These are phyloP conservation scores for Patella caerulea DNA, from an alignment of 2,888 invertebrate genomes.

Conservation along the genomic window DNA sequence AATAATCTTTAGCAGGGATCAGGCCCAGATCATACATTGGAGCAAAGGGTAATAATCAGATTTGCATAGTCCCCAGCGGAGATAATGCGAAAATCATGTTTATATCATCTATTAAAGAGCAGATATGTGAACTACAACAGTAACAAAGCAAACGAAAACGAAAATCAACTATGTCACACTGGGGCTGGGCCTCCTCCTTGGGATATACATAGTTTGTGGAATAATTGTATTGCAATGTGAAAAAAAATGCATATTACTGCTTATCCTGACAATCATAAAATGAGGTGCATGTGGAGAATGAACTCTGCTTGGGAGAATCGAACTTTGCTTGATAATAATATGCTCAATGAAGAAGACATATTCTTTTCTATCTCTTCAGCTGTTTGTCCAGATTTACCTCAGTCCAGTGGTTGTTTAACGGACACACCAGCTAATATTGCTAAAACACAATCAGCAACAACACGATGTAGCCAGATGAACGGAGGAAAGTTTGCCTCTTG, in stretches of 20 bases:
- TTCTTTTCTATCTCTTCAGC: conserved; percentile 29
- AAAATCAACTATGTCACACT: no score
- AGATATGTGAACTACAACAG: no score
- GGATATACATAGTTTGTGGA: no score
- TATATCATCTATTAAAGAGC: no score
- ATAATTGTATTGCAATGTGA: no score
- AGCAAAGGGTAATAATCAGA: background rate
- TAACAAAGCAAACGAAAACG: no score
- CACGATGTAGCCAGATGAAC: conserved; percentile 41
- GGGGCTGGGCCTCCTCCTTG: no score
- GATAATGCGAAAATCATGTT: no score
- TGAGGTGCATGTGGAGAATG: no score
- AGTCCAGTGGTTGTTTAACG: conserved; percentile 32
- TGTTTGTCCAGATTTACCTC: conserved; percentile 47
- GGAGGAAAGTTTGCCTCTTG: conserved; percentile 51
- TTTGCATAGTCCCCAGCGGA: background rate
- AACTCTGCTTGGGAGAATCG: background rate
- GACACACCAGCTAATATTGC: conserved; percentile 18
- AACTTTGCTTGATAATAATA: background rate
- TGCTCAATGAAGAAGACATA: background rate
- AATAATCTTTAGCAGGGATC: no score
- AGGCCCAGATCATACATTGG: background rate
- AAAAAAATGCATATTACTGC: no score
- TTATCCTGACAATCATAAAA: no score
- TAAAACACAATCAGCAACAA: conserved; percentile 28